A percentile compares a stretch with the other conserved stretches of the same genome.
These are phyloP conservation scores for Halichondria panicea DNA, from an alignment of 37 sponge, comb jelly and placozoan genomes.

Conservation along the genomic window DNA sequence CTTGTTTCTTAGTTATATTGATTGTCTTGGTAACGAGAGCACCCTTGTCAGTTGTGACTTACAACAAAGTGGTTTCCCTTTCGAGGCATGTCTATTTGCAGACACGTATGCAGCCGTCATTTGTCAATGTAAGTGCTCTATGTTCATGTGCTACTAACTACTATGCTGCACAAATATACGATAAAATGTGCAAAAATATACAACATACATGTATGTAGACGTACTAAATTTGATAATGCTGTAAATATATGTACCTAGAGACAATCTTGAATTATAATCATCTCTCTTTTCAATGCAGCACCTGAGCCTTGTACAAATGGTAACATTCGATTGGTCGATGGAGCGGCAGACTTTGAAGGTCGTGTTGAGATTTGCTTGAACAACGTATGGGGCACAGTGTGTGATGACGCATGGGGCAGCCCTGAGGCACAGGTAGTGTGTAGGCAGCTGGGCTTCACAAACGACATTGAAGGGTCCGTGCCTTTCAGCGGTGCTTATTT, in stretches of 20 bases:
- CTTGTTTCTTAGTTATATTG: not conserved
- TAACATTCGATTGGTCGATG: conserved; percentile 7
- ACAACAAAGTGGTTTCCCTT: not conserved
- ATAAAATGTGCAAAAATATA: not conserved
- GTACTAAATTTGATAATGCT: too few species aligned
- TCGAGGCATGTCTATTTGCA: too few species aligned
- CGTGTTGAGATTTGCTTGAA: conserved; percentile 24
- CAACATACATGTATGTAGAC: not conserved
- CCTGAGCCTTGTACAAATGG: too few species aligned
- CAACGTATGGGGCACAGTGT: conserved; percentile 25
- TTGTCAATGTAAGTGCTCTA: not conserved
- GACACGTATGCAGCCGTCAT: too few species aligned
- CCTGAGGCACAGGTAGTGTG: conserved; percentile 27
- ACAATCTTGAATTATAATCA: too few species aligned
- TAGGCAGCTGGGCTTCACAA: conserved; percentile 15
- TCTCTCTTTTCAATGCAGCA: too few species aligned
- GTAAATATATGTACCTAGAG: too few species aligned
- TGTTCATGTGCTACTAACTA: not conserved
- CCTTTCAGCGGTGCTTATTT: not conserved
- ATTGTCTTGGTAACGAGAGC: conserved; percentile 4
- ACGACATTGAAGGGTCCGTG: not conserved
- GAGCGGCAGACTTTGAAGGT: conserved; percentile 4
- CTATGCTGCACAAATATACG: not conserved
- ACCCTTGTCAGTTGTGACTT: not conserved
- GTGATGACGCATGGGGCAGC: conserved; percentile 17